Percentiles rank a stretch among this genome's conserved stretches.
Evolutionary conservation across 2,888 invertebrate genomes (phyloP).

Genomic region (Phlogophora meticulosa): DNA sequence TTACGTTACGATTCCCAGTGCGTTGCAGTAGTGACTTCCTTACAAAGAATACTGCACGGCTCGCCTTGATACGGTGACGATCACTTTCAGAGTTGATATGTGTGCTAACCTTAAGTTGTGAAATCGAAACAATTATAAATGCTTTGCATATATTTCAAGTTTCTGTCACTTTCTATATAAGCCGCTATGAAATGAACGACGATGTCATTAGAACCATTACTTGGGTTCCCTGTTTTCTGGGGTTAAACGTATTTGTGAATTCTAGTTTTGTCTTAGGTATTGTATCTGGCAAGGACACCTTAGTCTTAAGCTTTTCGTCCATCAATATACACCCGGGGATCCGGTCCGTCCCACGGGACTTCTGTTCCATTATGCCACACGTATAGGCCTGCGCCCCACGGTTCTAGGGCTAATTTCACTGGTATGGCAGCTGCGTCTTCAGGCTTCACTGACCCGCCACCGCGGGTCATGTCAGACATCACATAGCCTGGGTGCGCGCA

Average conservation of each 20-base stretch:
- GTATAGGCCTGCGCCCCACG: slow-evolving; percentile 73
- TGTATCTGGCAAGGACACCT: too few relatives aligned
- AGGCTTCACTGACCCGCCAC: slow-evolving; percentile 77
- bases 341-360: slow-evolving; percentile 84
- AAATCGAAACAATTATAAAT: too few relatives aligned
- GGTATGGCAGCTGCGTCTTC: slow-evolving; percentile 75
- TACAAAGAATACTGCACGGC: too few relatives aligned
- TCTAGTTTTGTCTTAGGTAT: not conserved
- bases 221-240: not conserved
- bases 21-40: too few relatives aligned
- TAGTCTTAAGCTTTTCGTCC: slow-evolving; percentile 62
- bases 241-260: not conserved
- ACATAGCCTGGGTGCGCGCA: slow-evolving; percentile 88
- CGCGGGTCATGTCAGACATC: slow-evolving; percentile 85
- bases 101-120: not conserved
- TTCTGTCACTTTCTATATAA: not conserved
- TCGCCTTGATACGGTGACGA: too few relatives aligned
- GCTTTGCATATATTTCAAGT: not conserved
- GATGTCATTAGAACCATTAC: not conserved
- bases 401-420: slow-evolving; percentile 70
- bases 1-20: too few relatives aligned
- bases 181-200: not conserved
- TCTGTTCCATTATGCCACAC: slow-evolving; percentile 80
- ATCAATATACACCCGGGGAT: slow-evolving; percentile 83
- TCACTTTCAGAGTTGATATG: too few relatives aligned